A percentile compares a stretch with the other conserved stretches of the same genome.
phyloP scores from a whole-genome alignment of 2,888 invertebrate species.

The Ptychoptera albimana region DNA sequence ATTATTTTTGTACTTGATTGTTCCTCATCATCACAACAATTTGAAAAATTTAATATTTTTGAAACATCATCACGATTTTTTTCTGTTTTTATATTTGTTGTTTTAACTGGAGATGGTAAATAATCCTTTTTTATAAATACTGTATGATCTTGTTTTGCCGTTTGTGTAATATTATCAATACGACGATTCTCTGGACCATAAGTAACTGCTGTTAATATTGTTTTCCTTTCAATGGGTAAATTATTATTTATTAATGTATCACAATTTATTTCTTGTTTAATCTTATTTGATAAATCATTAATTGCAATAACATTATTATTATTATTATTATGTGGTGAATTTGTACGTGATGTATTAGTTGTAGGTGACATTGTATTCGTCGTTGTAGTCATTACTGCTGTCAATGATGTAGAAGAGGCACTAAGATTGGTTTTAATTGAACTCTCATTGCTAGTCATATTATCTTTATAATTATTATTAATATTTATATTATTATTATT shows the following conservation, averaged over 20 bases:
- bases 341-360: background rate
- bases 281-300: constrained; percentile 1
- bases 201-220: background rate
- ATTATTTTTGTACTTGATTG: constrained; percentile 1
- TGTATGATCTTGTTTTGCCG: background rate
- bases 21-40: background rate
- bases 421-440: constrained; percentile 1
- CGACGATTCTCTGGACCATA: too few species aligned
- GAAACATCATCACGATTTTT: constrained; percentile 26
- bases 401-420: constrained; percentile 1
- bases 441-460: background rate
- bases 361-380: background rate
- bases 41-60: constrained; percentile 22
- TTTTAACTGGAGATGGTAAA: constrained; percentile 10
- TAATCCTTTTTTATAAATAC: constrained; percentile 13
- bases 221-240: background rate
- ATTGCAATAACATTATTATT: background rate
- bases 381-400: background rate
- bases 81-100: constrained; percentile 10
- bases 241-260: background rate
- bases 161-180: too few species aligned
- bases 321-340: background rate
- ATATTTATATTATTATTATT: background rate
- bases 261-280: constrained; percentile 1
- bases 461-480: background rate